These are phyloP conservation scores for Grus americana DNA, from an alignment of 2,113 vertebrate genomes.

Conservation along the genomic window DNA sequence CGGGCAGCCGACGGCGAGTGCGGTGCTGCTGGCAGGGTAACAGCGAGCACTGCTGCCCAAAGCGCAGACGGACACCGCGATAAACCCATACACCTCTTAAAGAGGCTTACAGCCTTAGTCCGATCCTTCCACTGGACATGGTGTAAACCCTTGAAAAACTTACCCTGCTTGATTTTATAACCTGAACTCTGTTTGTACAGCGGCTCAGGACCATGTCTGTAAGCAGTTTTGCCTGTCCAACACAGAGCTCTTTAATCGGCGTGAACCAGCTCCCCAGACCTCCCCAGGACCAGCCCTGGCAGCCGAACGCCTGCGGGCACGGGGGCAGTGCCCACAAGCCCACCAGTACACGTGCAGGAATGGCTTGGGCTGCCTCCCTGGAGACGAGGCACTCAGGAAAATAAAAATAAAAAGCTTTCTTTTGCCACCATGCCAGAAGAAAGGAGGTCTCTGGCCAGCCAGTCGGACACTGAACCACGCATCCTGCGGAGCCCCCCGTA, in stretches of 20 bases:
- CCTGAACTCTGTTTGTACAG: neutral
- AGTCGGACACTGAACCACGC: accelerated
- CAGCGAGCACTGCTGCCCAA: neutral
- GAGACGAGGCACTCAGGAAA: neutral
- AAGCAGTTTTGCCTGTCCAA: neutral
- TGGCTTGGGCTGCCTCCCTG: neutral
- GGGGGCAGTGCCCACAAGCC: neutral
- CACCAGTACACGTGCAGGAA: neutral
- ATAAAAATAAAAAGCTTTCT: neutral
- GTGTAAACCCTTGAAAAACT: neutral
- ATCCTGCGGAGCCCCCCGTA: neutral
- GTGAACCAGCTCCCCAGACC: accelerated
- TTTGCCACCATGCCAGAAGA: neutral
- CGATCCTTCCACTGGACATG: accelerated
- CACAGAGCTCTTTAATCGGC: neutral
- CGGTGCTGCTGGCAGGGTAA: neutral
- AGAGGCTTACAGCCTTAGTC: neutral
- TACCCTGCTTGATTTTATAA: neutral
- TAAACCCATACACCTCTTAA: neutral
- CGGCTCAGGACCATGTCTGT: neutral
- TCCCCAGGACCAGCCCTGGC: neutral
- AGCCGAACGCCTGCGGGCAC: accelerated
- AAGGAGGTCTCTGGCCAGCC: neutral
- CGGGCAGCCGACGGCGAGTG: accelerated
- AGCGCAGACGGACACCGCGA: accelerated